Percentiles rank a stretch among this genome's conserved stretches.
These are phyloP conservation scores for Lethenteron camtschaticum DNA, from an alignment of 2,113 vertebrate genomes.

Conservation along the genomic window DNA sequence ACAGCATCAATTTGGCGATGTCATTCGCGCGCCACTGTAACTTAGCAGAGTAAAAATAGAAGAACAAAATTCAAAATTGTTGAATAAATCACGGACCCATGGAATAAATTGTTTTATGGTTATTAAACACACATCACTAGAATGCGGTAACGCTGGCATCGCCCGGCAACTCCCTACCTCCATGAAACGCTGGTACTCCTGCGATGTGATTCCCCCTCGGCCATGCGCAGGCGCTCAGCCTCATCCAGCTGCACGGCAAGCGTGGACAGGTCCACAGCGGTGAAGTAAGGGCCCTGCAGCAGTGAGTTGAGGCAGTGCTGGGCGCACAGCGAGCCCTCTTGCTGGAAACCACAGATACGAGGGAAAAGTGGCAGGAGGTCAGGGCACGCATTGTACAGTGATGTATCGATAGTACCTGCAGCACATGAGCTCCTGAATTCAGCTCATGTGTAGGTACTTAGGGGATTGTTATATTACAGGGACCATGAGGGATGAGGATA, in stretches of 20 bases:
- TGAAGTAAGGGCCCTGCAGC: conserved; percentile 88
- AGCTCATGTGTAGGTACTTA: too few relatives aligned
- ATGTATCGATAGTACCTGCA: too few relatives aligned
- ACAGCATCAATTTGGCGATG: too few relatives aligned
- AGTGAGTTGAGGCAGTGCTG: conserved; percentile 95
- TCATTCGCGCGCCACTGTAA: background rate
- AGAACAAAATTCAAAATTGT: background rate
- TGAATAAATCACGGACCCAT: background rate
- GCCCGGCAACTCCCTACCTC: conserved; percentile 29
- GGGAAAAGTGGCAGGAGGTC: conserved; percentile 7
- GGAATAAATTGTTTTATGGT: conserved; percentile 7
- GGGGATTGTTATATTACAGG: too few relatives aligned
- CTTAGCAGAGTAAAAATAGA: background rate
- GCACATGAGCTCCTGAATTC: too few relatives aligned
- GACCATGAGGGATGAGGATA: too few relatives aligned
- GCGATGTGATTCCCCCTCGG: conserved; percentile 74
- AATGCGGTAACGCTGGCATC: too few relatives aligned
- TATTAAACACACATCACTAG: too few relatives aligned
- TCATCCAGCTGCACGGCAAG: conserved; percentile 90
- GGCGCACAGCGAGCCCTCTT: conserved; percentile 92
- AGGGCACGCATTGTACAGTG: too few relatives aligned
- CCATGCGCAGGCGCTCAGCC: conserved; percentile 88
- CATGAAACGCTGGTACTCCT: conserved; percentile 80
- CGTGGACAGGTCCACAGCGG: conserved; percentile 75
- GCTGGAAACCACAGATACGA: conserved; percentile 28